Evolutionary conservation across 2,797 vertebrate genomes (phyloP).

Genomic region (Sylvilagus floridanus): DNA sequence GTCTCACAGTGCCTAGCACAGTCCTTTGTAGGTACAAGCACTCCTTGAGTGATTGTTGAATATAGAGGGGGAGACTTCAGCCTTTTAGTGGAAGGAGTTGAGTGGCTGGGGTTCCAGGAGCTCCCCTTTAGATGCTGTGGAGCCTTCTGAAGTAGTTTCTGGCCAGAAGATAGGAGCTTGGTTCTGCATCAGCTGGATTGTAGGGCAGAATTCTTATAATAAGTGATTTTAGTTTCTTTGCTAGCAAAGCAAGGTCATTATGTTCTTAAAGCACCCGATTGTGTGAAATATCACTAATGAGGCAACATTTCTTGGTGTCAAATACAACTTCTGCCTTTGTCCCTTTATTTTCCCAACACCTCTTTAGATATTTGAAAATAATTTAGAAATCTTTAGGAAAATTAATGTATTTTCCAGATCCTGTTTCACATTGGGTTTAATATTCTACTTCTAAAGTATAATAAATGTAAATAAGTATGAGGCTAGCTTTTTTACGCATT

Average conservation of each 20-base stretch:
- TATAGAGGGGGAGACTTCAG: not conserved
- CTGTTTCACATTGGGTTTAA: constrained; percentile 64
- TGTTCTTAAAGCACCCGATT: constrained; percentile 8
- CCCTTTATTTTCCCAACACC: constrained; percentile 52
- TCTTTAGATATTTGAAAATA: constrained; percentile 68
- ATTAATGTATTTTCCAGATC: constrained; percentile 68
- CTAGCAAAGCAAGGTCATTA: constrained; percentile 45
- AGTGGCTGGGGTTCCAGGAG: not conserved
- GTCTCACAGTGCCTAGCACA: not conserved
- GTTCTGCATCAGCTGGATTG: not conserved
- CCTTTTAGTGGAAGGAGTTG: not conserved
- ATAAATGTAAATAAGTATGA: constrained; percentile 64
- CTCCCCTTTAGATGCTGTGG: not conserved
- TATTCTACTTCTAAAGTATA: constrained; percentile 60
- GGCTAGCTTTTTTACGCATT: constrained; percentile 36
- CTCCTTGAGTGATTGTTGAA: not conserved
- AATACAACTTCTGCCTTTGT: not conserved
- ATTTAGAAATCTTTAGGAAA: constrained; percentile 64
- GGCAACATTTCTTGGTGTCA: constrained; percentile 2
- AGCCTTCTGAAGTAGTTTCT: not conserved
- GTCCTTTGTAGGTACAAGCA: not conserved
- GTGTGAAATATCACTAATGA: constrained; percentile 50
- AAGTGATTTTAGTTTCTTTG: not conserved
- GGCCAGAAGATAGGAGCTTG: not conserved
- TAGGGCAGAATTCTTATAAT: not conserved